phyloP scores from a whole-genome alignment of 2,797 vertebrate genomes.

The Tachyglossus aculeatus region DNA sequence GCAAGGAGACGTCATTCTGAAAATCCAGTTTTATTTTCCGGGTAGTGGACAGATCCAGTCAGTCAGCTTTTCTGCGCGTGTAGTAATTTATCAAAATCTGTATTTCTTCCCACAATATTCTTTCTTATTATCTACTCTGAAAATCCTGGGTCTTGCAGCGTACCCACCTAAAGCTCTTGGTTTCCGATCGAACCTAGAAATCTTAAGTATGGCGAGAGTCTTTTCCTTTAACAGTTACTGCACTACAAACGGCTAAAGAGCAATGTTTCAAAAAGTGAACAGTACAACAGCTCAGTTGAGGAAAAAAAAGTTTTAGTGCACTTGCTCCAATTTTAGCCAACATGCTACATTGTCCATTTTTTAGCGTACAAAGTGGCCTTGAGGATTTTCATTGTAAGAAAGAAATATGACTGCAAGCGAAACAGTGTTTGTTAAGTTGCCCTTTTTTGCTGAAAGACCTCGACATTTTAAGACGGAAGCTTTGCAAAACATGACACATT shows the following conservation, averaged over 20 bases:
- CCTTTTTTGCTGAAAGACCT: constrained; percentile 54
- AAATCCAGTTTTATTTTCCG: constrained; percentile 73
- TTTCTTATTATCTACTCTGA: constrained; percentile 49
- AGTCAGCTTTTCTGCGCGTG: constrained; percentile 61
- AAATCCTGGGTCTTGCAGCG: constrained; percentile 54
- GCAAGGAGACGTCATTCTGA: constrained; percentile 54
- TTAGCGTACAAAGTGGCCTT: constrained; percentile 34
- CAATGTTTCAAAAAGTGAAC: constrained; percentile 55
- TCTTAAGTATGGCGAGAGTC: constrained; percentile 39
- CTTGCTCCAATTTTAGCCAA: constrained; percentile 65
- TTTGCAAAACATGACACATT: constrained; percentile 75
- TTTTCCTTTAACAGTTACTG: constrained; percentile 23
- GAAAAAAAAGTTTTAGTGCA: constrained; percentile 60
- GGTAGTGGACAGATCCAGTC: constrained; percentile 61
- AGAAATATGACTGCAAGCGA: constrained; percentile 62
- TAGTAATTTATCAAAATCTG: constrained; percentile 70
- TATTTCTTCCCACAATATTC: constrained; percentile 55
- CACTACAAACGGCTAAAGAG: constrained; percentile 57
- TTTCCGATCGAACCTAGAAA: constrained; percentile 55
- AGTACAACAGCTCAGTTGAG: constrained; percentile 56
- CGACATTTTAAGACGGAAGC: constrained; percentile 72
- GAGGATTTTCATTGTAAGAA: constrained; percentile 50
- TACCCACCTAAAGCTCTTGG: constrained; percentile 60
- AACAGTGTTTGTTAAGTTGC: constrained; percentile 63
- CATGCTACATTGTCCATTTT: constrained; percentile 54